phyloP scores from a whole-genome alignment of 2,797 vertebrate species.

The Diplodus puntazzo region DNA sequence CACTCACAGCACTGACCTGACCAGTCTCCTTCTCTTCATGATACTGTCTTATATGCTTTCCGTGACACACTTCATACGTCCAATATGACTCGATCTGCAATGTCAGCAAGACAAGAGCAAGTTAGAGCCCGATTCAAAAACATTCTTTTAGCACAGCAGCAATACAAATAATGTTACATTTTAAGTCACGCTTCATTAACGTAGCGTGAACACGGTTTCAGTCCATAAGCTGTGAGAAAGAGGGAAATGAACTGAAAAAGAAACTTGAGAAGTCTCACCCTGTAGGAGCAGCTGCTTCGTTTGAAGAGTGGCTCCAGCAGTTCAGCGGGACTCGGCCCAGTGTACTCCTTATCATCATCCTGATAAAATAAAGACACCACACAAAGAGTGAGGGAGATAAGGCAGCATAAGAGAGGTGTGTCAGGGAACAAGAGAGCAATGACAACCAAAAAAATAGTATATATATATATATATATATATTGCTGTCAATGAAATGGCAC shows the following conservation, averaged over 20 bases:
- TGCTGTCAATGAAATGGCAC: too few species aligned
- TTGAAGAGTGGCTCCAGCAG: slow-evolving; percentile 96
- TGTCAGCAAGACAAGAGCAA: neutral
- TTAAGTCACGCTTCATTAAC: slow-evolving; percentile 30
- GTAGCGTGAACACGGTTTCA: slow-evolving; percentile 27
- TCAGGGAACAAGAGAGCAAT: neutral
- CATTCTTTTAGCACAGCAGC: neutral
- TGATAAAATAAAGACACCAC: slow-evolving; percentile 64
- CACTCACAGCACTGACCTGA: slow-evolving; percentile 86
- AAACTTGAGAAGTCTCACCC: slow-evolving; percentile 84
- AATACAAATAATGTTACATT: neutral
- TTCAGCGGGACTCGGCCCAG: slow-evolving; percentile 88
- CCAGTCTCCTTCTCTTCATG: slow-evolving; percentile 98
- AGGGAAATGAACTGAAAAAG: slow-evolving; percentile 20
- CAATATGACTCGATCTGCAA: slow-evolving; percentile 98
- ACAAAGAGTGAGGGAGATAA: neutral
- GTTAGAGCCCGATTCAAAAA: neutral
- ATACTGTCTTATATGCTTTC: slow-evolving; percentile 96
- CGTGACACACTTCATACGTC: slow-evolving; percentile 98
- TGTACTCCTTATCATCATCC: slow-evolving; percentile 92
- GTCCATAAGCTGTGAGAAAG: neutral
- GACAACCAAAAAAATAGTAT: neutral
- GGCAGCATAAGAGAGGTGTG: neutral
- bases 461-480: too few species aligned
- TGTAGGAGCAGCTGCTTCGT: slow-evolving; percentile 98